These are phyloP conservation scores for Scopus umbretta DNA, from an alignment of 2,113 vertebrate genomes.

Conservation along the genomic window DNA sequence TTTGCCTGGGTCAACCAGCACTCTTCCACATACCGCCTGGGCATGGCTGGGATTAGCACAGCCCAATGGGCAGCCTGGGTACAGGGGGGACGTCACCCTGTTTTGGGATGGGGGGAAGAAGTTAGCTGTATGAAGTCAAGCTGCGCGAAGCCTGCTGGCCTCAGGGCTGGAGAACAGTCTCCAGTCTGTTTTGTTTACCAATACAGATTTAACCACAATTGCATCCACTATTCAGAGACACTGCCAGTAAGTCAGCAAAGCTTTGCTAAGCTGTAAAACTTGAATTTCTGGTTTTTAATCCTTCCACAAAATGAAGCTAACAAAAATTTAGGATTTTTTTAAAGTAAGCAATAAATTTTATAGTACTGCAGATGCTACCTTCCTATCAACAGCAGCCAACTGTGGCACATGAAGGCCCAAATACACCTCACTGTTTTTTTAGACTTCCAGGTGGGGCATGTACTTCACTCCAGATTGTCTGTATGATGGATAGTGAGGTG, in stretches of 20 bases:
- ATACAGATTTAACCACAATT: background rate
- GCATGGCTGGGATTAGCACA: background rate
- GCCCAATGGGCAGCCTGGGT: background rate
- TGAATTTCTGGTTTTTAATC: background rate
- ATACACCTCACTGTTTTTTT: background rate
- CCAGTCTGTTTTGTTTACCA: background rate
- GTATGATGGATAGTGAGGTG: background rate
- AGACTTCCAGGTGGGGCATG: background rate
- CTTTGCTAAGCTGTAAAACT: background rate
- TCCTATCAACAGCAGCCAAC: background rate
- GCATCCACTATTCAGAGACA: background rate
- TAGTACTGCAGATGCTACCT: background rate
- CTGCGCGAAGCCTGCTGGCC: background rate
- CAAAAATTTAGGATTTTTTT: background rate
- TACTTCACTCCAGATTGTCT: background rate
- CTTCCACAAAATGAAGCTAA: background rate
- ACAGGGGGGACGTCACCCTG: rapidly evolving
- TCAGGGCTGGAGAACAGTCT: background rate
- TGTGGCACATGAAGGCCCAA: background rate
- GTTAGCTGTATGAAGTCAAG: background rate
- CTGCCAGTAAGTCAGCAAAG: background rate
- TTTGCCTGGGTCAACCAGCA: background rate
- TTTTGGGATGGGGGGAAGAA: background rate
- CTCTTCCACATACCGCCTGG: background rate
- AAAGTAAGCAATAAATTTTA: background rate